Percentiles rank a stretch among this genome's conserved stretches.
Conservation (phyloP, 1,140 invertebrate species). For the Drosophila biarmipes region DNA sequence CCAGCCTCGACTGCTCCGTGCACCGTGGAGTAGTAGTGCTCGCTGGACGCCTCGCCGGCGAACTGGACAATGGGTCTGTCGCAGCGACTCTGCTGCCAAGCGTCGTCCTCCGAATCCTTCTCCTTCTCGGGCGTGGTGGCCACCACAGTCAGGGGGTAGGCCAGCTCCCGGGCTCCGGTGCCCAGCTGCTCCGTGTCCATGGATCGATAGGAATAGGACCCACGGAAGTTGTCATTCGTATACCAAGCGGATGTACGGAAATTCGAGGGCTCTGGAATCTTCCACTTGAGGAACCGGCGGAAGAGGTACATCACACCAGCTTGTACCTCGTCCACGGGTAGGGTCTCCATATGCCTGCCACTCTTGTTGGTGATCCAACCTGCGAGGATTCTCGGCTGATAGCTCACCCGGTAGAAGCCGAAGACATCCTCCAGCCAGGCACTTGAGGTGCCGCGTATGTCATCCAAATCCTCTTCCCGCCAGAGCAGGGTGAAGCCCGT, state of each 20-base stretch:
- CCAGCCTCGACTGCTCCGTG: constrained; percentile 93
- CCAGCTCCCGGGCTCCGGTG: constrained; percentile 85
- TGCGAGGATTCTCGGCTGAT: constrained; percentile 89
- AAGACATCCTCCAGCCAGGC: constrained; percentile 88
- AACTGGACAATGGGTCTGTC: constrained; percentile 88
- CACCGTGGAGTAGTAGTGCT: constrained; percentile 90
- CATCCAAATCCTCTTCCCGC: constrained; percentile 86
- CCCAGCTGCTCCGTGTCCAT: constrained; percentile 86
- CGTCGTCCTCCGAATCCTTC: constrained; percentile 7
- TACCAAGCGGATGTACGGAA: constrained; percentile 86
- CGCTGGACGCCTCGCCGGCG: constrained; percentile 90
- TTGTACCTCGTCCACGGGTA: constrained; percentile 85
- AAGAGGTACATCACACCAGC: constrained; percentile 85
- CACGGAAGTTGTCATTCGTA: constrained; percentile 88
- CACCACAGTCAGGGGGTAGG: constrained; percentile 77
- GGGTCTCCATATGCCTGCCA: constrained; percentile 86
- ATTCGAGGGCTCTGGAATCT: constrained; percentile 62
- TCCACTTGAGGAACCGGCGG: constrained; percentile 81
- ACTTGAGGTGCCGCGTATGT: constrained; percentile 85
- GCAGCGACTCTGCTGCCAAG: constrained; percentile 67
- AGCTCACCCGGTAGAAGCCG: constrained; percentile 88
- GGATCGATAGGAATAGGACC: constrained; percentile 90
- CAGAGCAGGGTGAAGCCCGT: constrained; percentile 86
- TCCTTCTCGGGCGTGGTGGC: constrained; percentile 51
- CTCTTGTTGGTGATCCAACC: constrained; percentile 87